These are phyloP conservation scores for Cyrtonyx montezumae DNA, from an alignment of 2,113 vertebrate genomes.

Conservation along the genomic window DNA sequence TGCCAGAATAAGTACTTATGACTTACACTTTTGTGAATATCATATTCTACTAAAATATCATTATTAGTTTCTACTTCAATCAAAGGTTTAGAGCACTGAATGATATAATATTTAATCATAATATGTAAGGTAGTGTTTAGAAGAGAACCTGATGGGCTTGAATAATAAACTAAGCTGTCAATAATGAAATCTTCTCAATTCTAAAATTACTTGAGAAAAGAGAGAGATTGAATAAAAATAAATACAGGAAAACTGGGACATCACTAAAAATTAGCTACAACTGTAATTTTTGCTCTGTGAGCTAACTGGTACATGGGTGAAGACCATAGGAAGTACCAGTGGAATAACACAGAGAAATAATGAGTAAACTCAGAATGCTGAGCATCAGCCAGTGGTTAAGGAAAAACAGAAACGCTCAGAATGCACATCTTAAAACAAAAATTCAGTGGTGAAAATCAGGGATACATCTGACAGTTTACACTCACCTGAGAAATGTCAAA, in stretches of 20 bases:
- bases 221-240: not conserved
- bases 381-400: not conserved
- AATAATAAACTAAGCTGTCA: not conserved
- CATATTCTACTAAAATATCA: not conserved
- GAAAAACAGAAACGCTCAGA: not conserved
- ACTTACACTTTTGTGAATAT: not conserved
- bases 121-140: not conserved
- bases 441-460: not conserved
- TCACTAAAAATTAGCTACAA: not conserved
- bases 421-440: not conserved
- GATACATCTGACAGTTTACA: not conserved
- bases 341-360: not conserved
- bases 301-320: not conserved
- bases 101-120: not conserved
- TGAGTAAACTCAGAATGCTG: not conserved
- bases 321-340: rapidly evolving
- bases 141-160: not conserved
- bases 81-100: not conserved
- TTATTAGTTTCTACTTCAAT: not conserved
- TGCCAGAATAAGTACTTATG: not conserved
- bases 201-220: not conserved
- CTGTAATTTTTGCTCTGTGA: not conserved
- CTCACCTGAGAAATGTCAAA: not conserved
- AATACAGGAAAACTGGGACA: not conserved
- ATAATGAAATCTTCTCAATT: not conserved